Evolutionary conservation across 2,113 vertebrate genomes (phyloP).

Genomic region (Aythya baeri): DNA sequence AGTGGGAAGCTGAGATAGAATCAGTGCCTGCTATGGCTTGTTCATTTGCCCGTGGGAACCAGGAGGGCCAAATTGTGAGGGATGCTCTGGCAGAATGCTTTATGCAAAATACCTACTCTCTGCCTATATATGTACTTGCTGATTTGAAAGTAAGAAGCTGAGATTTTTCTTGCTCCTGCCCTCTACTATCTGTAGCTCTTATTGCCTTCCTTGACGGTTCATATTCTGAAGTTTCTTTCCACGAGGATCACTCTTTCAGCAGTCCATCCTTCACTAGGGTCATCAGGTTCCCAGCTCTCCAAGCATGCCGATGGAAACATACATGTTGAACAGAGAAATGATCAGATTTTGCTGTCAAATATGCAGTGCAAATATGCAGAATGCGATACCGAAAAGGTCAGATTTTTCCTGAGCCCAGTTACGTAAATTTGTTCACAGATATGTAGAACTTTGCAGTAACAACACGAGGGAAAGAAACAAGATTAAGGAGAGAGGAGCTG

Average conservation of each 20-base stretch:
- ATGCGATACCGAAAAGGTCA: neutral
- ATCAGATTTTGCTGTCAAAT: neutral
- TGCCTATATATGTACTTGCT: neutral
- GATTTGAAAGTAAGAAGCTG: neutral
- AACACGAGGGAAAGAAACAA: neutral
- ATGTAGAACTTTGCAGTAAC: neutral
- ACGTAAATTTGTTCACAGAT: neutral
- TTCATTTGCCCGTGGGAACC: conserved; percentile 49
- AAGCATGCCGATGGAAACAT: neutral
- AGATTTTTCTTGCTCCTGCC: neutral
- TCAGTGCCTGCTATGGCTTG: conserved; percentile 29
- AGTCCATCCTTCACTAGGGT: neutral
- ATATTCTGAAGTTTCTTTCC: neutral
- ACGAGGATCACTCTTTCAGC: neutral
- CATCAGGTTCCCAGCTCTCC: neutral
- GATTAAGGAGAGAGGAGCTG: neutral
- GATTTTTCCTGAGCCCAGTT: neutral
- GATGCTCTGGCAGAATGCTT: conserved; percentile 16
- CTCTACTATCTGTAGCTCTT: neutral
- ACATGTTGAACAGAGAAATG: neutral
- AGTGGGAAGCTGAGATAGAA: conserved; percentile 52
- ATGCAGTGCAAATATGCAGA: neutral
- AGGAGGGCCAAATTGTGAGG: conserved; percentile 14
- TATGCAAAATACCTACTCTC: neutral
- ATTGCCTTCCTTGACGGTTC: neutral